These are phyloP conservation scores for Dasysyrphus albostriatus DNA, from an alignment of 2,888 invertebrate genomes.

Conservation along the genomic window DNA sequence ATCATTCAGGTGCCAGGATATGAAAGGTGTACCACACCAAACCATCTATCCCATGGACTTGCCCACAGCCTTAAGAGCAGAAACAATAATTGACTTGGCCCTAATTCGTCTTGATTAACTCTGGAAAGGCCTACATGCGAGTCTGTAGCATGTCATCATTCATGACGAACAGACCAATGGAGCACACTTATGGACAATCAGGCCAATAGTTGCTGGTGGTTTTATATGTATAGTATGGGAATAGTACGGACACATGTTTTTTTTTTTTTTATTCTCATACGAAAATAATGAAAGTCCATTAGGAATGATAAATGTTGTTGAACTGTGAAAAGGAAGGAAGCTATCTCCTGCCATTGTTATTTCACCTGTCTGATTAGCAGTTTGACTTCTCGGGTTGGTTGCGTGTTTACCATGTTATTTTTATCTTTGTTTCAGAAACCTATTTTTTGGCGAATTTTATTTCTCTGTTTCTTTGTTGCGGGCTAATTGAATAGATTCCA, in stretches of 20 bases:
- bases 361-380: conserved; percentile 71
- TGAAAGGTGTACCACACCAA: conserved; percentile 30
- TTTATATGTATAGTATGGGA: conserved; percentile 7
- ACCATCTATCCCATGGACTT: not conserved
- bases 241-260: conserved; percentile 59
- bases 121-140: conserved; percentile 59
- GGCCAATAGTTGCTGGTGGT: not conserved
- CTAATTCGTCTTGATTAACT: conserved; percentile 74
- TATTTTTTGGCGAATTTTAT: conserved; percentile 57
- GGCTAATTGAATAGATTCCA: conserved; percentile 64
- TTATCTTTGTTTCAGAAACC: conserved; percentile 59
- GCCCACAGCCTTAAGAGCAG: conserved; percentile 38
- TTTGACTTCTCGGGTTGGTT: conserved; percentile 46
- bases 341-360: conserved; percentile 50
- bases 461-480: conserved; percentile 25
- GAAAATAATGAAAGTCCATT: conserved; percentile 73
- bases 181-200: conserved; percentile 8
- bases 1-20: conserved; percentile 62
- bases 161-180: conserved; percentile 45
- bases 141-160: conserved; percentile 72
- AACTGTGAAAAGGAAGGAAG: conserved; percentile 49
- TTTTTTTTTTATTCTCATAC: conserved; percentile 39
- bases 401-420: conserved; percentile 46
- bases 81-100: conserved; percentile 69
- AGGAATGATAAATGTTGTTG: conserved; percentile 73